These are phyloP conservation scores for Microcaecilia unicolor DNA, from an alignment of 2,797 vertebrate genomes.

Conservation along the genomic window DNA sequence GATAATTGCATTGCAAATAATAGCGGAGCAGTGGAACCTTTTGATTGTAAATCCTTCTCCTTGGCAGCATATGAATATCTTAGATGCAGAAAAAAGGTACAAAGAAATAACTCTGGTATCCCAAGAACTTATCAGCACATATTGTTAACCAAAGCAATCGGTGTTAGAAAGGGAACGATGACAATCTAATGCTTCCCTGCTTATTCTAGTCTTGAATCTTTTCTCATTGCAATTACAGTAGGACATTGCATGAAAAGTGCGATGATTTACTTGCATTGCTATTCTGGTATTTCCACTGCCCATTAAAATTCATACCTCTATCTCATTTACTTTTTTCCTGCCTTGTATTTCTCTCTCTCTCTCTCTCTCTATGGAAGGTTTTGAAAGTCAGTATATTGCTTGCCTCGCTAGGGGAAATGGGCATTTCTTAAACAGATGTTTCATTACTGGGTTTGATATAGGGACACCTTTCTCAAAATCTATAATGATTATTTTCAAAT, in stretches of 20 bases:
- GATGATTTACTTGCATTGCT: background rate
- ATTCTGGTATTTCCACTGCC: conserved; percentile 1
- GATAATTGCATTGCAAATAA: conserved; percentile 8
- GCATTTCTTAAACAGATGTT: too few relatives aligned
- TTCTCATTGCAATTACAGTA: conserved; percentile 6
- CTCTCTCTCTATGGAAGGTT: too few relatives aligned
- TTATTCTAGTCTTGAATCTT: conserved; percentile 4
- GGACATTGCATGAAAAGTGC: background rate
- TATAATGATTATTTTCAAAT: too few relatives aligned
- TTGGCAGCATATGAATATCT: conserved; percentile 19
- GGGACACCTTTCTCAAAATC: too few relatives aligned
- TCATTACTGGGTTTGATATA: too few relatives aligned
- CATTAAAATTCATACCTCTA: too few relatives aligned
- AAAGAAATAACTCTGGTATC: conserved; percentile 27
- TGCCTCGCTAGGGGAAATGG: too few relatives aligned
- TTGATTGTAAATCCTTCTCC: conserved; percentile 22
- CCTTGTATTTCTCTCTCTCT: too few relatives aligned
- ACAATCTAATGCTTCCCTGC: conserved; percentile 18
- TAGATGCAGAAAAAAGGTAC: conserved; percentile 14
- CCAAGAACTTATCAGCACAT: conserved; percentile 5
- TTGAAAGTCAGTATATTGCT: too few relatives aligned
- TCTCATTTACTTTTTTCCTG: too few relatives aligned
- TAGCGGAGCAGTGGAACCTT: background rate
- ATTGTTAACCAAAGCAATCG: conserved; percentile 21
- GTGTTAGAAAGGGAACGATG: conserved; percentile 23